A percentile compares a stretch with the other conserved stretches of the same genome.
These are phyloP conservation scores for Proterorhinus semilunaris DNA, from an alignment of 2,113 vertebrate species.

Conservation along the genomic window DNA sequence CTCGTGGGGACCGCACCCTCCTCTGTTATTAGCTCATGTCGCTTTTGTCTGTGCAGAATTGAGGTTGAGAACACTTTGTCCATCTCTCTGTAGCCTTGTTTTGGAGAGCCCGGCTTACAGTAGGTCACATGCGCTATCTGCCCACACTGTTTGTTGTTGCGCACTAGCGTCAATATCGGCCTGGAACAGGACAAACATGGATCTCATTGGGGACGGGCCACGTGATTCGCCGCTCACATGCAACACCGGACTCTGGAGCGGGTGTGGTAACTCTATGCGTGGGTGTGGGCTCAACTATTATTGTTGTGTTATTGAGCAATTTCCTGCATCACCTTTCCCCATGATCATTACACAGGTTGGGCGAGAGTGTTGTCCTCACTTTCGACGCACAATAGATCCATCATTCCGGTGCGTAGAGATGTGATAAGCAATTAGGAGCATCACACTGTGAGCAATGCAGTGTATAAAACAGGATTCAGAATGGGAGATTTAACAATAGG, in stretches of 20 bases:
- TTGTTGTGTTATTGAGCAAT: constrained; percentile 20
- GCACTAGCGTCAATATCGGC: constrained; percentile 62
- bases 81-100: constrained; percentile 8
- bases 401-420: not conserved
- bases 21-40: not conserved
- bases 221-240: constrained; percentile 66
- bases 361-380: not conserved
- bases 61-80: constrained; percentile 2
- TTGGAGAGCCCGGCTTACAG: constrained; percentile 17
- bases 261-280: constrained; percentile 23
- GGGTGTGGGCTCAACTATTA: constrained; percentile 21
- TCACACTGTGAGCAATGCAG: not conserved
- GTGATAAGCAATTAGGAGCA: not conserved
- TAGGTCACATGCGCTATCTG: constrained; percentile 39
- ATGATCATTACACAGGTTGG: constrained; percentile 28
- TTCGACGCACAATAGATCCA: not conserved
- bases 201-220: constrained; percentile 35
- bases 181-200: constrained; percentile 34
- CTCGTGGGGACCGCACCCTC: too few relatives aligned
- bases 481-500: not conserved
- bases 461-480: not conserved
- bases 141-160: constrained; percentile 8
- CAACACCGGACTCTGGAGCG: constrained; percentile 21
- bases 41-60: constrained; percentile 4
- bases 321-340: constrained; percentile 44